These are phyloP conservation scores for Menura novaehollandiae DNA, from an alignment of 2,113 vertebrate genomes.

Conservation along the genomic window DNA sequence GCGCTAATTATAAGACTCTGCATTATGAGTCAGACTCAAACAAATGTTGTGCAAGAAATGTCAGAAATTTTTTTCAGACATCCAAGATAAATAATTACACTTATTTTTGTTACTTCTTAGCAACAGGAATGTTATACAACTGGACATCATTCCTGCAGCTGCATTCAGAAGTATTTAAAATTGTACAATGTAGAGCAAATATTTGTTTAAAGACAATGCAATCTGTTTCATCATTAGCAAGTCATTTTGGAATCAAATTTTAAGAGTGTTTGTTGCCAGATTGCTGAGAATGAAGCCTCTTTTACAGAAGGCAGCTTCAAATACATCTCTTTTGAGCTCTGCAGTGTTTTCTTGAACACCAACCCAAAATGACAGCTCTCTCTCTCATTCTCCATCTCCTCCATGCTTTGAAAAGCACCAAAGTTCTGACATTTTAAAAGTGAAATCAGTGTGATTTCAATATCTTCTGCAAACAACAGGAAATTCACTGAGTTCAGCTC, in stretches of 20 bases:
- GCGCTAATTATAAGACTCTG: constrained; percentile 52
- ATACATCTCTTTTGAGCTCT: not conserved
- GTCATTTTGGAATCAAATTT: not conserved
- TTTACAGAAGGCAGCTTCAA: not conserved
- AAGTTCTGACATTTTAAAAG: not conserved
- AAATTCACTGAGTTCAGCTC: not conserved
- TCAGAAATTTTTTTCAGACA: constrained; percentile 8
- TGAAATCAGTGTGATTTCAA: not conserved
- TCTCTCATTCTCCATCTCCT: not conserved
- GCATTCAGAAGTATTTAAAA: constrained; percentile 24
- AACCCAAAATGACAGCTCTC: not conserved
- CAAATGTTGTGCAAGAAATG: constrained; percentile 17
- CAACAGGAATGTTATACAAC: constrained; percentile 21
- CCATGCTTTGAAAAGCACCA: not conserved
- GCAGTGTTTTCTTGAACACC: not conserved
- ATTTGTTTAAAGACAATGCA: constrained; percentile 44
- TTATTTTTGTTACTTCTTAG: constrained; percentile 46
- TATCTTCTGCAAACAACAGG: not conserved
- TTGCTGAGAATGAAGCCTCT: not conserved
- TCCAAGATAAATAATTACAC: constrained; percentile 46
- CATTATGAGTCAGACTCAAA: constrained; percentile 37
- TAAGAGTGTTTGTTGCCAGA: not conserved
- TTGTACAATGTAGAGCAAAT: constrained; percentile 5
- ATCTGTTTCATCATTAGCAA: not conserved
- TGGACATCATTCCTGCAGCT: constrained; percentile 41